A percentile compares a stretch with the other conserved stretches of the same genome.
These are phyloP conservation scores for Gavialis gangeticus DNA, from an alignment of 2,113 vertebrate species.

Conservation along the genomic window DNA sequence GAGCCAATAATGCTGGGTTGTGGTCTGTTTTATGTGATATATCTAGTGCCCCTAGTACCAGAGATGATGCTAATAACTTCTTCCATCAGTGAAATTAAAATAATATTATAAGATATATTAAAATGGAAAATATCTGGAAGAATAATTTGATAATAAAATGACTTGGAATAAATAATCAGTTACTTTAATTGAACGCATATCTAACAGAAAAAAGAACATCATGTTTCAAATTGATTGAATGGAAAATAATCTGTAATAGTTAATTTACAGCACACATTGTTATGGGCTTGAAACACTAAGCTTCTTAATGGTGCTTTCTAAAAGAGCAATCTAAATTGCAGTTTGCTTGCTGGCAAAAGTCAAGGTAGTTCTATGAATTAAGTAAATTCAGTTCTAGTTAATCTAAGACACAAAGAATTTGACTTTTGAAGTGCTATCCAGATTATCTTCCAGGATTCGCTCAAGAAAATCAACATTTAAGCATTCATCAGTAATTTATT, in stretches of 20 bases:
- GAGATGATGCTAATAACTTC: not conserved
- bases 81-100: not conserved
- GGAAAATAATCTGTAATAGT: not conserved
- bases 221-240: not conserved
- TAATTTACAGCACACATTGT: slow-evolving; percentile 24
- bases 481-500: slow-evolving; percentile 40
- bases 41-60: not conserved
- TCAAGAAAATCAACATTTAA: slow-evolving; percentile 45
- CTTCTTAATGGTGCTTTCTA: slow-evolving; percentile 40
- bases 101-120: not conserved
- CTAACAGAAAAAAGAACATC: not conserved
- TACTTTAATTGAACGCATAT: slow-evolving; percentile 10
- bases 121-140: slow-evolving; percentile 3
- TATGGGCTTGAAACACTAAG: slow-evolving; percentile 2
- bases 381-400: slow-evolving; percentile 49
- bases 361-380: slow-evolving; percentile 37
- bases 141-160: not conserved
- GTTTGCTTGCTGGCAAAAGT: slow-evolving; percentile 47
- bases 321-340: slow-evolving; percentile 45
- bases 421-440: slow-evolving; percentile 53
- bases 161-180: not conserved
- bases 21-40: not conserved
- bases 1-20: not conserved
- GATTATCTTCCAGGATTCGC: slow-evolving; percentile 59
- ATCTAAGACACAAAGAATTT: slow-evolving; percentile 50